Percentiles rank a stretch among this genome's conserved stretches.
Evolutionary conservation across 2,888 invertebrate genomes (phyloP).

Genomic region (Marasmarcha lunaedactyla): DNA sequence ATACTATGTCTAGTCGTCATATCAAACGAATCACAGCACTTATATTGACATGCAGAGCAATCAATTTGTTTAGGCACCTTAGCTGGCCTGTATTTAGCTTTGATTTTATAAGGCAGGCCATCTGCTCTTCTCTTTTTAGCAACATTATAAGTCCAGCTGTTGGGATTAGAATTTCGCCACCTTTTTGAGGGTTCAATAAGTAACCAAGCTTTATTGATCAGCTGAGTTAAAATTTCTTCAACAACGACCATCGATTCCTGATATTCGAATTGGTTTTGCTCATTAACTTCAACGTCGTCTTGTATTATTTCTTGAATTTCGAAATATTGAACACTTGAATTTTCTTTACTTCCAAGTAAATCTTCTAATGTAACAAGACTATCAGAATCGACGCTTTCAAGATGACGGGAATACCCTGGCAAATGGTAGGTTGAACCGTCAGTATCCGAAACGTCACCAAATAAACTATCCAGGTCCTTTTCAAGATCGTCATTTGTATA

Average conservation of each 20-base stretch:
- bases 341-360: too few species aligned
- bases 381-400: too few species aligned
- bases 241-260: neutral
- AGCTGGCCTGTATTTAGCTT: constrained; percentile 2
- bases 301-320: neutral
- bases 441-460: too few species aligned
- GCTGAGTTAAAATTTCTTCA: too few species aligned
- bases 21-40: neutral
- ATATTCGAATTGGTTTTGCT: neutral
- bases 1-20: neutral
- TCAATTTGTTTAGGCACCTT: constrained; percentile 4
- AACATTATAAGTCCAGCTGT: constrained; percentile 5
- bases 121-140: constrained; percentile 5
- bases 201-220: neutral
- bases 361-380: too few species aligned
- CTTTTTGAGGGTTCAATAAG: constrained; percentile 1
- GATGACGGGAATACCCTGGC: too few species aligned
- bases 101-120: constrained; percentile 2
- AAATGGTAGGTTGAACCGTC: too few species aligned
- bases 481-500: too few species aligned
- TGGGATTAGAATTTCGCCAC: constrained; percentile 2
- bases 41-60: constrained; percentile 3
- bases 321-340: too few species aligned
- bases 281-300: neutral
- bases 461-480: too few species aligned